Evolutionary conservation across 2,888 invertebrate species (phyloP).

Genomic region (Drosophila sordidapex): DNA sequence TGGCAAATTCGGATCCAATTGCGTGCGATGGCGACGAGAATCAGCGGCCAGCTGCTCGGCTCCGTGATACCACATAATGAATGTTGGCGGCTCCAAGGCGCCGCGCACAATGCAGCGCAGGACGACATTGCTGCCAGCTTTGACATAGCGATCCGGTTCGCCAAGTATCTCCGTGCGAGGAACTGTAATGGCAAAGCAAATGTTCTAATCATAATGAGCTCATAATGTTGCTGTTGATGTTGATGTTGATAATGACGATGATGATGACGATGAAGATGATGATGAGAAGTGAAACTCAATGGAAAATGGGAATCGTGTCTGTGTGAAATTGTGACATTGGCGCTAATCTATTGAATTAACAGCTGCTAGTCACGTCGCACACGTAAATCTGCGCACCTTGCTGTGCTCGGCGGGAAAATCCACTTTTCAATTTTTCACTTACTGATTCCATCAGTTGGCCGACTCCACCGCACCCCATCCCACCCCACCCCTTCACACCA

Average conservation of each 20-base stretch:
- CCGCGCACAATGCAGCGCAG: slow-evolving; percentile 95
- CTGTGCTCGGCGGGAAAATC: slow-evolving; percentile 48
- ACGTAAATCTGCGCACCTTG: slow-evolving; percentile 74
- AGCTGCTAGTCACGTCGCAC: slow-evolving; percentile 77
- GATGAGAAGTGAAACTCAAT: slow-evolving; percentile 21
- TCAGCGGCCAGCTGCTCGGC: slow-evolving; percentile 84
- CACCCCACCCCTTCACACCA: slow-evolving; percentile 5
- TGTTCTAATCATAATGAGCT: slow-evolving; percentile 19
- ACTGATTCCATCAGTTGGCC: slow-evolving; percentile 50
- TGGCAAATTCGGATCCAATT: slow-evolving; percentile 83
- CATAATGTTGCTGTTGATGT: slow-evolving; percentile 10
- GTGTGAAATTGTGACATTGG: slow-evolving; percentile 71
- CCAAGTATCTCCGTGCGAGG: slow-evolving; percentile 96
- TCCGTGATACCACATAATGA: slow-evolving; percentile 96
- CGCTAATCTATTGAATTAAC: slow-evolving; percentile 80
- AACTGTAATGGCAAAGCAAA: slow-evolving; percentile 87
- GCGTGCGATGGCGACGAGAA: slow-evolving; percentile 84
- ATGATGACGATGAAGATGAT: background rate
- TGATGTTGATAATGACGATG: background rate
- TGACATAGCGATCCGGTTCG: slow-evolving; percentile 95
- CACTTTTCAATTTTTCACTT: slow-evolving; percentile 81
- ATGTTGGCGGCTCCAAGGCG: slow-evolving; percentile 95
- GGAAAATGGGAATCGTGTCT: slow-evolving; percentile 35
- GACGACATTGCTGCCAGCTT: slow-evolving; percentile 94
- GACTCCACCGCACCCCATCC: background rate